phyloP scores from a whole-genome alignment of 2,797 vertebrate species.

The Kryptolebias ocellatus region DNA sequence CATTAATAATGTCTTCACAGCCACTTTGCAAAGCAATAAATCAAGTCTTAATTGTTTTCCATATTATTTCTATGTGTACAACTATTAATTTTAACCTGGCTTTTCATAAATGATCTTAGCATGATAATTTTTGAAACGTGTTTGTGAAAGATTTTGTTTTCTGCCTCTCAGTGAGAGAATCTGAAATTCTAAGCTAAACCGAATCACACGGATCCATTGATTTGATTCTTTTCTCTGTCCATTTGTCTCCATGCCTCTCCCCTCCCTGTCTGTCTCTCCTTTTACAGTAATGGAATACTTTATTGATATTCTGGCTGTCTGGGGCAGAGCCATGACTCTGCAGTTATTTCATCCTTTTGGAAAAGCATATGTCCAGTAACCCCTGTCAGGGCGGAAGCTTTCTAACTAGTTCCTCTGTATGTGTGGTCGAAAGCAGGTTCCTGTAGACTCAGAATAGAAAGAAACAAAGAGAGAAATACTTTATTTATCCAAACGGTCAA shows the following conservation, averaged over 20 bases:
- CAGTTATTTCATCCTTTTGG: constrained; percentile 71
- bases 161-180: constrained; percentile 21
- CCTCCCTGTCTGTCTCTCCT: constrained; percentile 56
- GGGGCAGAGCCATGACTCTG: constrained; percentile 75
- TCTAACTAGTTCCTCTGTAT: constrained; percentile 18
- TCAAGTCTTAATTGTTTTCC: constrained; percentile 9
- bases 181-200: constrained; percentile 41
- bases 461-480: too few relatives aligned
- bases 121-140: constrained; percentile 7
- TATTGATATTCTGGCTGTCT: constrained; percentile 76
- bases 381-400: constrained; percentile 23
- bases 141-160: constrained; percentile 24
- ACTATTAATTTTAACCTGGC: background rate
- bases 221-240: constrained; percentile 44
- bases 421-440: background rate
- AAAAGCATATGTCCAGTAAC: constrained; percentile 63
- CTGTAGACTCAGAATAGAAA: background rate
- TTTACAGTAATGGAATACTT: constrained; percentile 77
- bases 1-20: constrained; percentile 31
- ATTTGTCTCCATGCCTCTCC: constrained; percentile 42
- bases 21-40: constrained; percentile 20
- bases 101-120: background rate
- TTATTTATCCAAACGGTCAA: too few relatives aligned
- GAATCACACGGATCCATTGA: constrained; percentile 47
- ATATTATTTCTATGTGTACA: background rate